Conservation (phyloP, 2,113 vertebrate genomes). For the Fulmarus glacialis region DNA sequence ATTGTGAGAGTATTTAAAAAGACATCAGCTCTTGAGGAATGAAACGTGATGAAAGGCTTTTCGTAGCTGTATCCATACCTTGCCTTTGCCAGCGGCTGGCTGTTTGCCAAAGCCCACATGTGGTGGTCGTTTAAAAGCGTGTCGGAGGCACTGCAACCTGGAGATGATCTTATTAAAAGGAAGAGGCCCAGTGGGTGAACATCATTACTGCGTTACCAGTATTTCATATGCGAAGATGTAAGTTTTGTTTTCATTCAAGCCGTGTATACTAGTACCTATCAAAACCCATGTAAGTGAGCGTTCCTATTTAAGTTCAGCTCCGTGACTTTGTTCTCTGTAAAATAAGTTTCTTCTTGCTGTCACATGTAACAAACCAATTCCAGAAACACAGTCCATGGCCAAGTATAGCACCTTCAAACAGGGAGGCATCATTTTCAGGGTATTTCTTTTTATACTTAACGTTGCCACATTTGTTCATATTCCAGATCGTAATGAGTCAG, state of each 20-base stretch:
- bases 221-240: slow-evolving; percentile 22
- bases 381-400: slow-evolving; percentile 38
- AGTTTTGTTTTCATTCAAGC: slow-evolving; percentile 44
- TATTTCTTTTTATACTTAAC: slow-evolving; percentile 44
- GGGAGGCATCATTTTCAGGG: slow-evolving; percentile 17
- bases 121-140: not conserved
- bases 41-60: not conserved
- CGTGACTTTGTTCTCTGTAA: slow-evolving; percentile 56
- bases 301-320: slow-evolving; percentile 37
- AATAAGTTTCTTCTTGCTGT: slow-evolving; percentile 38
- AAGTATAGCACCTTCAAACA: slow-evolving; percentile 20
- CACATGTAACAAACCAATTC: not conserved
- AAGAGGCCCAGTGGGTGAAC: slow-evolving; percentile 36
- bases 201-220: not conserved
- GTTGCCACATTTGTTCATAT: slow-evolving; percentile 28
- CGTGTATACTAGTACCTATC: not conserved
- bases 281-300: slow-evolving; percentile 1
- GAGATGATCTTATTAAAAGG: slow-evolving; percentile 55
- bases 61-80: not conserved
- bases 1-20: slow-evolving; percentile 24
- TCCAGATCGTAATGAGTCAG: slow-evolving; percentile 1
- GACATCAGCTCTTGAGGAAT: not conserved
- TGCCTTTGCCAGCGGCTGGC: slow-evolving; percentile 45
- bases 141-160: slow-evolving; percentile 30
- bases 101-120: slow-evolving; percentile 21